These are phyloP conservation scores for Camelus bactrianus DNA, from an alignment of 2,113 vertebrate species.

Conservation along the genomic window DNA sequence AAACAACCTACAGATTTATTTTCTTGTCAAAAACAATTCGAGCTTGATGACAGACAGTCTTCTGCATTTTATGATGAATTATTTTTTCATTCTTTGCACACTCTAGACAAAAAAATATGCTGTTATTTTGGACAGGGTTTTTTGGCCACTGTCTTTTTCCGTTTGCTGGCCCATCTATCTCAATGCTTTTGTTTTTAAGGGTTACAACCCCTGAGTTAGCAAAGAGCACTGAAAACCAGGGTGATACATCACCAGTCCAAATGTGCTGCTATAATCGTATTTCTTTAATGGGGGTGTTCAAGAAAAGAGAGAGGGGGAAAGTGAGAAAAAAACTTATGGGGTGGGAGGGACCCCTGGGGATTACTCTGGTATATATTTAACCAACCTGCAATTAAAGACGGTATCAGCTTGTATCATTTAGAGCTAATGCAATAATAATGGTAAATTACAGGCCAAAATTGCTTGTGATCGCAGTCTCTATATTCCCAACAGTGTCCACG, in stretches of 20 bases:
- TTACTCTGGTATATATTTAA: constrained; percentile 96
- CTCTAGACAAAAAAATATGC: constrained; percentile 92
- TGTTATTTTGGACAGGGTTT: constrained; percentile 98
- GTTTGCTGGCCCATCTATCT: constrained; percentile 98
- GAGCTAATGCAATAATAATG: constrained; percentile 99
- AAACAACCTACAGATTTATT: constrained; percentile 99
- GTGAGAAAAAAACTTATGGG: constrained; percentile 90
- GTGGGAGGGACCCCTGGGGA: constrained; percentile 90
- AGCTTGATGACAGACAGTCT: constrained; percentile 98
- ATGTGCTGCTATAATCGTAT: constrained; percentile 98
- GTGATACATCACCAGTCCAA: constrained; percentile 98
- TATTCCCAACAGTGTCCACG: constrained; percentile 95
- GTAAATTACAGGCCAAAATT: constrained; percentile 99
- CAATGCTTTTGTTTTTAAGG: constrained; percentile 98
- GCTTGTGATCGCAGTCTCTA: constrained; percentile 95
- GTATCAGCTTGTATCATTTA: constrained; percentile 99
- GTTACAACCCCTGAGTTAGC: constrained; percentile 97
- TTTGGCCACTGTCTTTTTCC: constrained; percentile 97
- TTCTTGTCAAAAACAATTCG: constrained; percentile 99
- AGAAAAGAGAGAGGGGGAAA: constrained; percentile 84
- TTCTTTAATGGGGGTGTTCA: constrained; percentile 98
- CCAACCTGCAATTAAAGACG: constrained; percentile 99
- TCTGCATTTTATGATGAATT: constrained; percentile 98
- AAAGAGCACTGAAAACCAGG: constrained; percentile 97
- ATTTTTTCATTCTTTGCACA: constrained; percentile 94